Percentiles rank a stretch among this genome's conserved stretches.
Conservation (phyloP, 1,140 invertebrate genomes). For the Drosophila truncata region DNA sequence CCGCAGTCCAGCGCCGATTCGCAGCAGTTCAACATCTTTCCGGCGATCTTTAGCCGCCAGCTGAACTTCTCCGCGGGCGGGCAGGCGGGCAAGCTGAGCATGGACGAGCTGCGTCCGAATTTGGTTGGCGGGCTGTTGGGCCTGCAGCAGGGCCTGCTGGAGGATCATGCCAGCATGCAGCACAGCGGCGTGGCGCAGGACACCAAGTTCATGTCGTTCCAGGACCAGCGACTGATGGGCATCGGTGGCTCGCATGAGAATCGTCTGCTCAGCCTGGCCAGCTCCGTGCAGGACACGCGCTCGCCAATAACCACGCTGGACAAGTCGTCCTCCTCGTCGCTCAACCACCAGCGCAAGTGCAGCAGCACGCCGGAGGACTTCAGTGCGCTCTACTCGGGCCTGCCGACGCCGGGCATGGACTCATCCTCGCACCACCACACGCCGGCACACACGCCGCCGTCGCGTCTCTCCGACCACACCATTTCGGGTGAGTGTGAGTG, state of each 20-base stretch:
- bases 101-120: conserved; percentile 94
- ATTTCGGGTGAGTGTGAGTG: conserved; percentile 80
- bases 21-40: conserved; percentile 95
- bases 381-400: conserved; percentile 89
- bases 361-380: conserved; percentile 93
- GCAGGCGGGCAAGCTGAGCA: conserved; percentile 86
- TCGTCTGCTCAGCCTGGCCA: conserved; percentile 83
- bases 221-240: conserved; percentile 86
- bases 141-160: conserved; percentile 89
- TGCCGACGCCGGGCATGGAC: conserved; percentile 85
- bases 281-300: conserved; percentile 82
- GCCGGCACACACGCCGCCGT: conserved; percentile 88
- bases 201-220: conserved; percentile 86
- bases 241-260: conserved; percentile 85
- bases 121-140: conserved; percentile 91
- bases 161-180: conserved; percentile 88
- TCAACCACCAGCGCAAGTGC: conserved; percentile 89
- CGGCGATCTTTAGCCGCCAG: conserved; percentile 94
- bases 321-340: conserved; percentile 86
- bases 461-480: conserved; percentile 84
- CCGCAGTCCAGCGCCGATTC: conserved; percentile 87
- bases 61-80: conserved; percentile 92
- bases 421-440: conserved; percentile 86
- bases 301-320: conserved; percentile 84
- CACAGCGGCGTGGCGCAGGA: conserved; percentile 79